phyloP scores from a whole-genome alignment of 2,113 vertebrate genomes.

The Synodontis membranacea region DNA sequence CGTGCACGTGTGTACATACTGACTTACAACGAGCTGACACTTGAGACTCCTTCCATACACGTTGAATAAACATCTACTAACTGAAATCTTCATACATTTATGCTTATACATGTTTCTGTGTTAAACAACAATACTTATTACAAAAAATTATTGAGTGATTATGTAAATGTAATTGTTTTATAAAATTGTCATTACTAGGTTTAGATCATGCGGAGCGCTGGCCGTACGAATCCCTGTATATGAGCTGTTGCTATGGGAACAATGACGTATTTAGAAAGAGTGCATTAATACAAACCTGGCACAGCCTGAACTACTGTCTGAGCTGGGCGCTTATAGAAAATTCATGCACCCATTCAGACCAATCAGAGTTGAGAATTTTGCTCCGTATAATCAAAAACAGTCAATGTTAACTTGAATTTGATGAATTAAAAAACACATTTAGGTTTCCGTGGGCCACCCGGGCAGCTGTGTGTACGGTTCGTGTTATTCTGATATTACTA shows the following conservation, averaged over 20 bases:
- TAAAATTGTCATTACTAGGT: neutral
- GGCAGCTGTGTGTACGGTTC: neutral
- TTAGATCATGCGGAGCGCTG: neutral
- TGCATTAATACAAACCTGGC: neutral
- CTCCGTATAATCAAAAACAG: neutral
- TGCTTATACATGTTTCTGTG: neutral
- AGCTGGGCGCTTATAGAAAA: neutral
- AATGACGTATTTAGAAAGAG: neutral
- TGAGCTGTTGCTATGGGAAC: neutral
- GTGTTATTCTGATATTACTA: neutral
- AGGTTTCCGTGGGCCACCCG: neutral
- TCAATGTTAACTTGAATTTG: neutral
- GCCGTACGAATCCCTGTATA: neutral
- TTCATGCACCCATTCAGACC: neutral
- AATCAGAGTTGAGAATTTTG: neutral
- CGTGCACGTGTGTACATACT: slow-evolving; percentile 40
- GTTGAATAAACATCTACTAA: neutral
- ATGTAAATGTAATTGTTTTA: too few species aligned
- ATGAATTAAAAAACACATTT: neutral
- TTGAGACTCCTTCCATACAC: neutral
- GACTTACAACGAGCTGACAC: neutral
- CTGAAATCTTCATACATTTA: neutral
- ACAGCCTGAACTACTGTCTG: neutral
- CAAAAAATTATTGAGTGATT: too few species aligned
- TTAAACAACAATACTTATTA: neutral